Evolutionary conservation across 2,797 vertebrate species (phyloP), one percentile per base, ranked within the genome.

Genomic region (Kryptolebias ocellatus): DNA sequence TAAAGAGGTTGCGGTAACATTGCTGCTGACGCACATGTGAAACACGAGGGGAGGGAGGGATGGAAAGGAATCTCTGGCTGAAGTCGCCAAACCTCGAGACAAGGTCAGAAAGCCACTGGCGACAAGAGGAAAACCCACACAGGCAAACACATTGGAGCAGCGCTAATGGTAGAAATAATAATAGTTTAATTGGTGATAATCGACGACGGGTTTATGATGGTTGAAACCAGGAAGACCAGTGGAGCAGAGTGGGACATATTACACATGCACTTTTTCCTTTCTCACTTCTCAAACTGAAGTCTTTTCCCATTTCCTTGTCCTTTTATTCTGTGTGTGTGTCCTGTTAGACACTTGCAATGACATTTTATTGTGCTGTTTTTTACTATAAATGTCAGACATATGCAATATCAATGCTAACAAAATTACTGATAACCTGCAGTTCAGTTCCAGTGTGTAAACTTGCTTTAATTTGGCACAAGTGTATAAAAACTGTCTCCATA

Each of bases 11-110:
- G 93, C 10, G 92, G 92, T 92, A 87, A 89, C 87, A 67, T 53
- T 87, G 86, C 91, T 93, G 90, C 91, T 93, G 90, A 93, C 91
- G 93, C 91, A 93, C 89, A 90, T 88, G 79, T 83, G 81, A 88
- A 92, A 88, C 90, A 86, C 15, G 65, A 84, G 84, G 81, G 76
- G 80, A 85, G 84, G 85, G 74, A 85, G 79, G 72, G 84, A 84
- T 81, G 88, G 85, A 91, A 90, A 90, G 87, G 90, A 92, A 90
- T 92, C 87, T 91, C 75, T 87, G 86, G 81, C 89, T 86, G 83
- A 59, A 78, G 88, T 85, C 79, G 56, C 53, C 79, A 90, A 90
- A 90, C 90, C 91, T 89, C 90, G 64, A 89, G 89, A 91, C 89
- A 81, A 90, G 90, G 87, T 90, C 90, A 92, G 87, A 89, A 91